Evolutionary conservation across 2,888 invertebrate genomes (phyloP), one percentile per base, ranked within the genome.

Genomic region (Ormyrus labotus): DNA sequence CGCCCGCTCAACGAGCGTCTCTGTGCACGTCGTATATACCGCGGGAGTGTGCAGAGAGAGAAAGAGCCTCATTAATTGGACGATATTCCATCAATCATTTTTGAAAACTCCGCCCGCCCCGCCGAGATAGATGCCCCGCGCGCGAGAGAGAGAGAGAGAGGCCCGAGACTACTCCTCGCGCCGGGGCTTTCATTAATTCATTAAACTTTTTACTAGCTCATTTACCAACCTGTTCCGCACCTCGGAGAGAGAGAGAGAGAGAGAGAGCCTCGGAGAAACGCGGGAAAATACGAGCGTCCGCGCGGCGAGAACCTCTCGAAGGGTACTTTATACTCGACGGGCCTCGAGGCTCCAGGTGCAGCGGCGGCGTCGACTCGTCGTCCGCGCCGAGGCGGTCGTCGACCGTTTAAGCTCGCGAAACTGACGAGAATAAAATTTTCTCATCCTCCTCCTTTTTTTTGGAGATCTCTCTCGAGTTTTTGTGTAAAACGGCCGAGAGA

Each of bases 21-120:
- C 13, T 67, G 53, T 53, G 67, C 53, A 13, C 34, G 34, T 9
- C 11, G 13, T 10, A 0, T 34, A 34, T 19, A 34, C 50, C 67
- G 2, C 53, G 19, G 11, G 6, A 34, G 53, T 45, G 9, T 50
- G 50, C 55, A 55, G 47, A 19, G 11, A 73, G 11, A 69, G 55
- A 57, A 13, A 53, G 19, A 47, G n/a, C 76, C 67, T 82, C 81
- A 83, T 85, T 85, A 86, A 86, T 85, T 86, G 85, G 83, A 80
- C 85, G 81, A 84, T 83, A 84, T 86, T 86, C 85, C 86, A 87
- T 87, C 87, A 86, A 87, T 87, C 87, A 87, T 85, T 85, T 80
- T 84, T 84, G 81, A 79, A 83, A 83, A 82, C 81, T 82, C 34
- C 34, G 81, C 83, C 84, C 83, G 80, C 81, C 79, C 78, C 79